Conservation (phyloP, 2,113 vertebrate genomes). For the Protobothrops flavoviridis region DNA sequence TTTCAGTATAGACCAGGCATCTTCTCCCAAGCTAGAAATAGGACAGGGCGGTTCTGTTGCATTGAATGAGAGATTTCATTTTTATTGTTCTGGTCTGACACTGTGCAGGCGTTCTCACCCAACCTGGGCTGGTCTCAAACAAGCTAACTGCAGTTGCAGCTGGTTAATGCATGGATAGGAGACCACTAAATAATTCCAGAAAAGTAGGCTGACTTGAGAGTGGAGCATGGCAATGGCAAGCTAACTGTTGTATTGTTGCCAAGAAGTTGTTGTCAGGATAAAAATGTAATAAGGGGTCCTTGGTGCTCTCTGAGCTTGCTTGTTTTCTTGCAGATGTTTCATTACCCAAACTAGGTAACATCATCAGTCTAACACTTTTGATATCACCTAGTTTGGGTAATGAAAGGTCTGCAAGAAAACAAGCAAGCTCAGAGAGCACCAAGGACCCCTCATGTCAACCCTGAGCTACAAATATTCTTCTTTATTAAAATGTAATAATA, state of each 20-base stretch:
- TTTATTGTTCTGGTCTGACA: not conserved
- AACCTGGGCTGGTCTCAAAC: not conserved
- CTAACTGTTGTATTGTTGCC: not conserved
- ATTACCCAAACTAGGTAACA: too few species aligned
- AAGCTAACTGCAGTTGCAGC: not conserved
- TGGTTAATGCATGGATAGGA: not conserved
- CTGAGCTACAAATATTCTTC: too few species aligned
- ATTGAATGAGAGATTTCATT: not conserved
- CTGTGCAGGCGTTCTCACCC: not conserved
- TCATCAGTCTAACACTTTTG: too few species aligned
- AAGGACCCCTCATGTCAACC: too few species aligned
- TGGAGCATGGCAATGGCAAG: not conserved
- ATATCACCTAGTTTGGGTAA: too few species aligned
- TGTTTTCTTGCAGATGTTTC: too few species aligned
- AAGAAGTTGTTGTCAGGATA: not conserved
- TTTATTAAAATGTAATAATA: not conserved
- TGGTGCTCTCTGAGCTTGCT: too few species aligned
- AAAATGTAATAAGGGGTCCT: too few species aligned
- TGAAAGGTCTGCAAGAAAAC: too few species aligned
- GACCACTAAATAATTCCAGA: not conserved
- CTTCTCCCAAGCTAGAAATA: not conserved
- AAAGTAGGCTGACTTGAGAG: not conserved
- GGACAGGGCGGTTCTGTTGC: not conserved
- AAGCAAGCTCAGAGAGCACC: too few species aligned
- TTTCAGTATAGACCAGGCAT: too few species aligned